Base-by-base conservation (phyloP, 2,797 vertebrate genomes). In the Choloepus didactylus region DNA sequence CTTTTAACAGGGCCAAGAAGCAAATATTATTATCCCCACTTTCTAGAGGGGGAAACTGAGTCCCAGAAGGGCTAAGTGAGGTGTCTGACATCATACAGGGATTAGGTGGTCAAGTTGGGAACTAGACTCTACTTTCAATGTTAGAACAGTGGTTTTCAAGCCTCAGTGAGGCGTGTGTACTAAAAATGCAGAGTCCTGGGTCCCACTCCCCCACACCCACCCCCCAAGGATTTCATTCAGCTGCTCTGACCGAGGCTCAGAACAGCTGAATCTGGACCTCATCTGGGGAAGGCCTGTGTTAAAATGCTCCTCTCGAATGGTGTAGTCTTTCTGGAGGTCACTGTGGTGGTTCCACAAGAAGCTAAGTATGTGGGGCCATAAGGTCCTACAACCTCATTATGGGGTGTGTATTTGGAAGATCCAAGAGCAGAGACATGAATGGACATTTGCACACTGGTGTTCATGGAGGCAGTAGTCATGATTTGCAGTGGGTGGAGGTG, bases 191-290 rank as follows among this genome's bases (percentile, higher is more conserved):
- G 62, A 80, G 67, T 72, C 29, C 54, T 18, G 18, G 49, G 35
- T 19, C 76, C 14, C 1, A 0, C 0, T 0, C 27, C 27, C 27
- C 0, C 1, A 0, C 0, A 1, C 27, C 27, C 1, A 0, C 0
- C 1, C 27, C 27, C 25, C 0, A 3, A 3, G 15, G 27, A 14
- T 85, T 56, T 31, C 70, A 31, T 31, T 46, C 10, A 5, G 7
- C 0, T 0, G 2, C 5, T n/a, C 75, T 69, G 64, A 59, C 18
- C 51, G 54, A 66, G 31, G 8, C 59, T 79, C 27, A 21, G 29
- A 18, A 35, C 2, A 18, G 44, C 6, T 23, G 23, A 16, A 0
- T 31, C 25, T 46, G 1, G 38, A 8, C 19, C 51, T 3, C 16
- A 25, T 23, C 46, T 35, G 46, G 72, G 72, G 0, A 16, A 10